Evolutionary conservation across 2,888 invertebrate genomes (phyloP), one percentile per base, ranked within the genome.

Genomic region (Microplitis deprimator): DNA sequence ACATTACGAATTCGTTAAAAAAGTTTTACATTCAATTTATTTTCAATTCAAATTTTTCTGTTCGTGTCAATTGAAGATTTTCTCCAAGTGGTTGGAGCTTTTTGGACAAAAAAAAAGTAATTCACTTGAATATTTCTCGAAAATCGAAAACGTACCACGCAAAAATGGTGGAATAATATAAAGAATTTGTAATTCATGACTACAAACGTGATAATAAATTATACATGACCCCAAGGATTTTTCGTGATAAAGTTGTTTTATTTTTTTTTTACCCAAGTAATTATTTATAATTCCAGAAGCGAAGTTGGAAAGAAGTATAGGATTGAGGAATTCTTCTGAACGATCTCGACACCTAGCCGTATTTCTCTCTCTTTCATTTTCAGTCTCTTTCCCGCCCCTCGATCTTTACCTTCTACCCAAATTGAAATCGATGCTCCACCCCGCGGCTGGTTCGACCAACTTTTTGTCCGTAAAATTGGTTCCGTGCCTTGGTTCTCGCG

Each of bases 391-490:
- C 17, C 59, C n/a, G 10, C 65, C 39, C 68, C 68, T 68, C 62
- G 61, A 70, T 76, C 74, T 79, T 78, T 76, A 50, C 41, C 72
- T 79, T 76, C 71, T 73, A 69, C 68, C 74, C 73, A 78, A 82
- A 80, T 81, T 81, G 81, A 83, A 82, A 83, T 82, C 82, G 83
- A 83, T 82, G 81, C 84, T 81, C 77, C 74, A 73, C 73, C 73
- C 79, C 73, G 73, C 80, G 77, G 75, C 59, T 64, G 80, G 68
- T 71, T 67, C 81, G 78, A 82, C 81, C 84, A 78, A 69, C 75
- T 82, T 79, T 68, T 79, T 82, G 75, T 79, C 81, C 77, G 79
- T 78, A 81, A 84, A 86, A 86, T 85, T 85, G 83, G 83, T 85
- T 85, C 73, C 73, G 69, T 73, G 77, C 77, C 50, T 69, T 50